phyloP scores from a whole-genome alignment of 2,888 invertebrate genomes.

The Ophraella communa region DNA sequence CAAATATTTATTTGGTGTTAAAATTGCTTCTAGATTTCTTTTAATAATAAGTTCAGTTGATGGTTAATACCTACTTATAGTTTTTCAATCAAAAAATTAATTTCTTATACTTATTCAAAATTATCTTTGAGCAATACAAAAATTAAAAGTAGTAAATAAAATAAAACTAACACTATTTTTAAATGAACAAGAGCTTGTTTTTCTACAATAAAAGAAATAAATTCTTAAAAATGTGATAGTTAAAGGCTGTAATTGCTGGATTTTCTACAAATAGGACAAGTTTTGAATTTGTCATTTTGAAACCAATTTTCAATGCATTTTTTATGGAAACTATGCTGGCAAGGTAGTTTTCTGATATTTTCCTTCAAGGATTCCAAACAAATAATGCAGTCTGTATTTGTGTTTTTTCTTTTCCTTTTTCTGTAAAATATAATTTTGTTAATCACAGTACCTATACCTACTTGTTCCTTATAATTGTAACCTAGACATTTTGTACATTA shows the following conservation, averaged over 20 bases:
- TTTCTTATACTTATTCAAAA: too few relatives aligned
- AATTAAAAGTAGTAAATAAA: too few relatives aligned
- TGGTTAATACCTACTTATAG: too few relatives aligned
- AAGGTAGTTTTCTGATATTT: constrained; percentile 21
- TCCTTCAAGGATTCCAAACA: constrained; percentile 28
- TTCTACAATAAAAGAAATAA: neutral
- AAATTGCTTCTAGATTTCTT: too few relatives aligned
- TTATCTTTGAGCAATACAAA: too few relatives aligned
- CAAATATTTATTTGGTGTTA: too few relatives aligned
- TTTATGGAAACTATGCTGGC: constrained; percentile 34
- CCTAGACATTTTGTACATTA: too few relatives aligned
- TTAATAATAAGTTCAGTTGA: too few relatives aligned
- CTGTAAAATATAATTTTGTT: constrained; percentile 5
- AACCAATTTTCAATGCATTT: constrained; percentile 34
- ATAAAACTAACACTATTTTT: neutral
- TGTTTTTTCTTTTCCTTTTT: constrained; percentile 7
- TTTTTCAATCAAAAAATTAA: too few relatives aligned
- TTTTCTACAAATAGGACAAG: constrained; percentile 36
- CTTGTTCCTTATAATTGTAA: too few relatives aligned
- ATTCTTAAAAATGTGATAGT: neutral
- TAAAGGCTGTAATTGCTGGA: neutral
- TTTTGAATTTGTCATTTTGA: constrained; percentile 15
- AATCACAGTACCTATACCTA: too few relatives aligned
- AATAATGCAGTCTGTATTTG: constrained; percentile 31
- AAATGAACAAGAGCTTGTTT: neutral